These are phyloP conservation scores for Clamator glandarius DNA, from an alignment of 2,797 vertebrate genomes.

Conservation along the genomic window DNA sequence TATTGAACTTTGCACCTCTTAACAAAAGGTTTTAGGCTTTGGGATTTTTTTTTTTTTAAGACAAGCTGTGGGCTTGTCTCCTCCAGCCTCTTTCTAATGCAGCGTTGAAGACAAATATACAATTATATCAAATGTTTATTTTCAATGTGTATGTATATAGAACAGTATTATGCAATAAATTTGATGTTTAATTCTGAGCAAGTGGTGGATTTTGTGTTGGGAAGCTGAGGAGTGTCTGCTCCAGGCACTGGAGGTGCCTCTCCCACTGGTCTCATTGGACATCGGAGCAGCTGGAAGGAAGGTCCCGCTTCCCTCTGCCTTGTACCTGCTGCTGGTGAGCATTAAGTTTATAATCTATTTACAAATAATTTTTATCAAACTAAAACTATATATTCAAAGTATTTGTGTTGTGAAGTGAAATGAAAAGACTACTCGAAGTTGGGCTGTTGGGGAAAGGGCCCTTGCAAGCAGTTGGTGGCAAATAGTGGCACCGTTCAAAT, in stretches of 20 bases:
- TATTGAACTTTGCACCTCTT: conserved; percentile 59
- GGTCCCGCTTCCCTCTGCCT: neutral
- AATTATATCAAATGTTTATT: conserved; percentile 80
- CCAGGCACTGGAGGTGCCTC: neutral
- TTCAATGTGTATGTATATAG: conserved; percentile 80
- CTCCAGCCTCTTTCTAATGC: conserved; percentile 76
- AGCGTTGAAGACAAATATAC: conserved; percentile 72
- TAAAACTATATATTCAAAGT: too few species aligned
- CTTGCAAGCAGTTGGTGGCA: too few species aligned
- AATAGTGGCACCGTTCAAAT: too few species aligned
- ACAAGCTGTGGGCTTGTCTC: conserved; percentile 69
- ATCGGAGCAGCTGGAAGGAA: neutral
- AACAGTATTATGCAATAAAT: conserved; percentile 81
- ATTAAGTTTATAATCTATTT: too few species aligned
- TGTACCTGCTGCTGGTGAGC: neutral
- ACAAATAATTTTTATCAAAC: too few species aligned
- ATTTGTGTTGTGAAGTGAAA: too few species aligned
- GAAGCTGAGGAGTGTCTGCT: neutral
- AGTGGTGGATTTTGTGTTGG: neutral
- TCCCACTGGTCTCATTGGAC: accelerated
- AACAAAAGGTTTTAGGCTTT: conserved; percentile 71
- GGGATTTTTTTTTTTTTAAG: conserved; percentile 53
- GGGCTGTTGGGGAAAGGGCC: too few species aligned
- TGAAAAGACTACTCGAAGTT: too few species aligned
- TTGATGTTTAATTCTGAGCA: conserved; percentile 70